These are phyloP conservation scores for Athene cunicularia DNA, from an alignment of 2,113 vertebrate species.

Conservation along the genomic window DNA sequence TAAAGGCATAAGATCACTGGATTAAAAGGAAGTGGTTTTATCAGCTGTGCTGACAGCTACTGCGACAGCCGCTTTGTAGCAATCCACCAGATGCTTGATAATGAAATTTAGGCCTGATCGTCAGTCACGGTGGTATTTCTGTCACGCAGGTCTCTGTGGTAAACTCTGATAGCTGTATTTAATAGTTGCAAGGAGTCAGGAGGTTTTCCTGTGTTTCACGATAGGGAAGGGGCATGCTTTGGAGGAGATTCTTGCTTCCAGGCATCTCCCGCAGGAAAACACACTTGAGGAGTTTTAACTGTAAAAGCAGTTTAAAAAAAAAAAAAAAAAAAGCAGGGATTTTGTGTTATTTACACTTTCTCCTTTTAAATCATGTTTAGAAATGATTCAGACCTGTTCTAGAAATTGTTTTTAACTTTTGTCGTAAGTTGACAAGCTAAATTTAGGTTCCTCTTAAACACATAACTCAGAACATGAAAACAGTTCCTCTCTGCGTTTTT, in stretches of 20 bases:
- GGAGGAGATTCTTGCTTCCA: neutral
- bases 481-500: neutral
- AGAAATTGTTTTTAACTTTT: neutral
- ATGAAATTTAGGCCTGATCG: neutral
- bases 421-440: neutral
- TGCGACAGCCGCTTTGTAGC: neutral
- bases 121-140: neutral
- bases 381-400: neutral
- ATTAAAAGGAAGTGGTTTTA: neutral
- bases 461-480: neutral
- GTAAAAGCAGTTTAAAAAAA: neutral
- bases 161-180: neutral
- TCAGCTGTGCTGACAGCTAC: neutral
- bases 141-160: neutral
- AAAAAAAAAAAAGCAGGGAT: neutral
- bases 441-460: constrained; percentile 4
- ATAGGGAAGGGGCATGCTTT: neutral
- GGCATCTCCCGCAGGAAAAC: neutral
- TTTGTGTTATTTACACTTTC: neutral
- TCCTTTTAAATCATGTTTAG: neutral
- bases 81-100: neutral
- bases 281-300: fast-evolving
- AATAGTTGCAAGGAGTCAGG: neutral
- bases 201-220: neutral
- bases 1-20: neutral